A percentile compares a stretch with the other conserved stretches of the same genome.
Conservation (phyloP, 1,140 invertebrate genomes). For the Hesperophylax magnus region DNA sequence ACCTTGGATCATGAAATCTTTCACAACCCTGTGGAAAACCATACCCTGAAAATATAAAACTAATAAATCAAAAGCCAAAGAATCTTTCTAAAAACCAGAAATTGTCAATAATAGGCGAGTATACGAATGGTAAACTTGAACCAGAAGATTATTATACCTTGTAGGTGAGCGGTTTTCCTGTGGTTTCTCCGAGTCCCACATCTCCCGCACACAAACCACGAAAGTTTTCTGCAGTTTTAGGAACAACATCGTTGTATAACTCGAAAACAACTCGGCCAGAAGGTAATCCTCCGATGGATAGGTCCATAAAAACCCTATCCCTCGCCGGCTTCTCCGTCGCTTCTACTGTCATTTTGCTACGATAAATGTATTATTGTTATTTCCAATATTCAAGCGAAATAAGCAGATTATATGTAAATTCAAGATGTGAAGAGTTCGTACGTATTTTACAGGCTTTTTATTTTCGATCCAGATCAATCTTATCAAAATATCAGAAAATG, state of each 20-base stretch:
- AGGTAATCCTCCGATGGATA: constrained; percentile 89
- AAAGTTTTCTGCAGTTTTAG: constrained; percentile 96
- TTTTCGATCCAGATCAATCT: neutral
- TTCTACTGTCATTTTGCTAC: constrained; percentile 53
- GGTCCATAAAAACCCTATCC: constrained; percentile 89
- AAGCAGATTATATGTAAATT: no score
- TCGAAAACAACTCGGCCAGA: constrained; percentile 95
- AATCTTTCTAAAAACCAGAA: no score
- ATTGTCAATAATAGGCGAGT: no score
- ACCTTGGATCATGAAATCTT: constrained; percentile 93
- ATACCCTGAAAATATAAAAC: constrained; percentile 74
- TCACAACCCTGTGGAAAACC: constrained; percentile 92
- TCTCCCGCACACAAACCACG: constrained; percentile 92
- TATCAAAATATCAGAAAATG: neutral
- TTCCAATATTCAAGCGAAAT: no score
- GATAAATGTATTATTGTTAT: constrained; percentile 2
- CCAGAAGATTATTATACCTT: constrained; percentile 69
- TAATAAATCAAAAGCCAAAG: no score
- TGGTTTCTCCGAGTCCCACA: constrained; percentile 81
- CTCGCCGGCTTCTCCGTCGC: constrained; percentile 57
- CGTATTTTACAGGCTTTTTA: no score
- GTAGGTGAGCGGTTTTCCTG: constrained; percentile 81
- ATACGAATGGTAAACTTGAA: no score
- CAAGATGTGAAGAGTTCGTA: no score
- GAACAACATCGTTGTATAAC: constrained; percentile 92